Conservation (phyloP, 2,113 vertebrate species). For the Haplochromis vanheusdeni region DNA sequence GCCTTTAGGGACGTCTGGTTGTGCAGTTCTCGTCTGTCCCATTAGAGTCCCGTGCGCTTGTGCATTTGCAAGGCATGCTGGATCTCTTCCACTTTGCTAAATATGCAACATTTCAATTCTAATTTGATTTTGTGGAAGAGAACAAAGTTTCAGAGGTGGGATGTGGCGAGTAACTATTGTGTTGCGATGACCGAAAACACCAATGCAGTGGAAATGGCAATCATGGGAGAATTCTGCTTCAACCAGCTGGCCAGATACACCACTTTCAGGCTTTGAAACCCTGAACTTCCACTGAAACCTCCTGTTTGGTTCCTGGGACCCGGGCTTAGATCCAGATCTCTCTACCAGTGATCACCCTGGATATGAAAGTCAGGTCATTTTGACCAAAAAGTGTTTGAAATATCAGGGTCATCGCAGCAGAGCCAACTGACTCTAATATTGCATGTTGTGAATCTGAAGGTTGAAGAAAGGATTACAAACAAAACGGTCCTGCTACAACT, state of each 20-base stretch:
- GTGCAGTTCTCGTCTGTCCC: neutral
- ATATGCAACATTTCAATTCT: neutral
- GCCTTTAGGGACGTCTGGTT: neutral
- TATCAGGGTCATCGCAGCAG: neutral
- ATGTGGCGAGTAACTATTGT: neutral
- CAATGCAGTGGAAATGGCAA: neutral
- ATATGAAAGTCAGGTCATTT: neutral
- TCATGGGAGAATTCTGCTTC: neutral
- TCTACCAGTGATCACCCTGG: neutral
- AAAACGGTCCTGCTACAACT: neutral
- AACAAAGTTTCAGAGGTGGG: neutral
- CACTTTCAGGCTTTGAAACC: neutral
- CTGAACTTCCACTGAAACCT: neutral
- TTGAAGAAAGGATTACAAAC: neutral
- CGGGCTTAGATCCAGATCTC: neutral
- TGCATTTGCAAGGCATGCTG: neutral
- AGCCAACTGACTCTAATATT: neutral
- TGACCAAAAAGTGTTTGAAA: neutral
- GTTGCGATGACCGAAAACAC: neutral
- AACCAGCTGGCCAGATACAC: neutral
- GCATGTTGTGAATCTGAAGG: neutral
- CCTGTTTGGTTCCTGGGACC: neutral
- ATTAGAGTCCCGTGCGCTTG: neutral
- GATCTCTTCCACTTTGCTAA: neutral
- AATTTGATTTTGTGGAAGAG: neutral